Conservation (phyloP, 2,797 vertebrate genomes). For the Agapornis canus region DNA sequence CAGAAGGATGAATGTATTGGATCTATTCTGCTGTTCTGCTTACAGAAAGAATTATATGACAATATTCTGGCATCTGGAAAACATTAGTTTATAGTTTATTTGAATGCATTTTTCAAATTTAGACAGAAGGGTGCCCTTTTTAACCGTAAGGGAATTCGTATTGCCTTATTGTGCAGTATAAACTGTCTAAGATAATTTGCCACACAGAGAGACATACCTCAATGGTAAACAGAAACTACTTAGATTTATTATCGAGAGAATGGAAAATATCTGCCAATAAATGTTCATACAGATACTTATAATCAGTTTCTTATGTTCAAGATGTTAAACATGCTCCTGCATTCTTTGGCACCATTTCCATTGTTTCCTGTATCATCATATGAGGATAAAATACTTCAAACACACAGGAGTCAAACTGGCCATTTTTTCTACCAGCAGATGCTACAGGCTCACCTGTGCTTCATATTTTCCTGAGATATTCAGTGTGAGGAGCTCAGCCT, state of each 20-base stretch:
- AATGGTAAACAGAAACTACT: conserved; percentile 30
- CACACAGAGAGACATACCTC: not conserved
- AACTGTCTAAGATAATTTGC: conserved; percentile 55
- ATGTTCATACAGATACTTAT: not conserved
- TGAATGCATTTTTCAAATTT: conserved; percentile 58
- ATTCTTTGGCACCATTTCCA: not conserved
- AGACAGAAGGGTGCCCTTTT: conserved; percentile 53
- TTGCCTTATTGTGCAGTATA: conserved; percentile 43
- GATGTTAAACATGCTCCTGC: not conserved
- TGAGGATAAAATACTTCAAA: not conserved
- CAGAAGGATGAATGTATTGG: conserved; percentile 31
- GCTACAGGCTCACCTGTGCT: not conserved
- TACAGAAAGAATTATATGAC: conserved; percentile 45
- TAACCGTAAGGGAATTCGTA: conserved; percentile 39
- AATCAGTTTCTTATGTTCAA: not conserved
- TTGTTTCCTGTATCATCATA: not conserved
- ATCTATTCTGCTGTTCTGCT: conserved; percentile 25
- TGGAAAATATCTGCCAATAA: not conserved
- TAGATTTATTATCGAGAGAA: conserved; percentile 10
- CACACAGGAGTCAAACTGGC: not conserved
- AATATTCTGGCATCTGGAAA: conserved; percentile 58
- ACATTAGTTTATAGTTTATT: conserved; percentile 50
- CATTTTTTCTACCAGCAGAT: not conserved
- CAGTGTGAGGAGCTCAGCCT: not conserved
- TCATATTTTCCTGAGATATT: not conserved